phyloP scores from a whole-genome alignment of 1,140 invertebrate genomes.

The Hetaerina americana region DNA sequence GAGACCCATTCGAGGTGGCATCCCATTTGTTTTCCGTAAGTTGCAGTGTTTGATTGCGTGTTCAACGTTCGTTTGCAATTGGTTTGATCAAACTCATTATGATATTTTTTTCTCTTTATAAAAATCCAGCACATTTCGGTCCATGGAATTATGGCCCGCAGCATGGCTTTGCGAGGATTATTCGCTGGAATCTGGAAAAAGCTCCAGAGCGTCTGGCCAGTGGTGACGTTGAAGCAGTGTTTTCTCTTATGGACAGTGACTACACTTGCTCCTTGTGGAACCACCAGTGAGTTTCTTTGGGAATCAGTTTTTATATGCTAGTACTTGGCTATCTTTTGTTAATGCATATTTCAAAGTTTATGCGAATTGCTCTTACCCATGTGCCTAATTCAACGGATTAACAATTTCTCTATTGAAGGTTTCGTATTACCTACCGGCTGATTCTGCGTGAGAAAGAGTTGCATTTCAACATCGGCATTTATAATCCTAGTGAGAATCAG shows the following conservation, averaged over 20 bases:
- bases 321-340: neutral
- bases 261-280: conserved; percentile 90
- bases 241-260: conserved; percentile 82
- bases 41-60: conserved; percentile 23
- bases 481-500: conserved; percentile 79
- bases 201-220: conserved; percentile 69
- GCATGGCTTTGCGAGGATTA: conserved; percentile 86
- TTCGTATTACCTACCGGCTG: conserved; percentile 72
- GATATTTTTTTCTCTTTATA: conserved; percentile 7
- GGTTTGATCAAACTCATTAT: neutral
- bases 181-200: conserved; percentile 80
- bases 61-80: neutral
- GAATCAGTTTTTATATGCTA: neutral
- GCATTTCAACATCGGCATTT: conserved; percentile 82
- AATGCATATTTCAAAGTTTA: neutral
- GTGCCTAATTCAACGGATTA: conserved; percentile 7
- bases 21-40: conserved; percentile 94
- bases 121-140: conserved; percentile 86
- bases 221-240: conserved; percentile 81
- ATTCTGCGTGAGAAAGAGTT: conserved; percentile 81
- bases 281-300: conserved; percentile 48
- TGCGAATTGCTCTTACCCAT: neutral
- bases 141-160: conserved; percentile 84
- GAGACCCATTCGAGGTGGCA: conserved; percentile 86
- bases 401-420: conserved; percentile 35